These are phyloP conservation scores for Bos taurus DNA, from an alignment of 2,113 vertebrate species.

Conservation along the genomic window ARS-UCD2.0 NC_037331.1:44850001-44850500, in stretches of 20 bases:
- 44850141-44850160: background rate
- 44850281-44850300: background rate
- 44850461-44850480: conserved; percentile 10
- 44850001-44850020: background rate
- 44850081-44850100: background rate
- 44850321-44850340: background rate
- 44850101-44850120: conserved; percentile 22
- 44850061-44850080: background rate
- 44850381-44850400: conserved; percentile 5
- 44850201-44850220: background rate
- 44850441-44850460: conserved; percentile 5
- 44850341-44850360: background rate
- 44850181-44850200: background rate
- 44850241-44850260: background rate
- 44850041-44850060: conserved; percentile 2
- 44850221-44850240: background rate
- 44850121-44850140: background rate
- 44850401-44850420: conserved; percentile 1
- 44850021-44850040: background rate
- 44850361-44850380: background rate
- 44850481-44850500: conserved; percentile 12
- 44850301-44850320: background rate
- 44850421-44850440: background rate
- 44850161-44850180: background rate
- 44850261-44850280: background rate